These are phyloP conservation scores for Catagonus wagneri DNA, from an alignment of 2,113 vertebrate genomes.

Conservation along the genomic window DNA sequence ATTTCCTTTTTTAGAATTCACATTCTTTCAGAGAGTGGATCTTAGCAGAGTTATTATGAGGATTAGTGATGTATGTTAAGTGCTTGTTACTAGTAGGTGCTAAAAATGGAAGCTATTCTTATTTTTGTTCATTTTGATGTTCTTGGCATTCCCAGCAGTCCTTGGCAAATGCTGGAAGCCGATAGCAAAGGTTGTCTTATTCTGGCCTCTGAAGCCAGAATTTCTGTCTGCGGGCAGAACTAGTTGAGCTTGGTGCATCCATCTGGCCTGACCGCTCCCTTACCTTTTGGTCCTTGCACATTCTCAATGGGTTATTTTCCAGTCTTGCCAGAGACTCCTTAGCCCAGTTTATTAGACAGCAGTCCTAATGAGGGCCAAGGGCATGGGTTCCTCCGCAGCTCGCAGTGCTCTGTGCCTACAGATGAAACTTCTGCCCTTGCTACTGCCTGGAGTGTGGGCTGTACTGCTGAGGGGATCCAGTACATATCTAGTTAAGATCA, in stretches of 20 bases:
- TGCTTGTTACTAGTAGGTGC: background rate
- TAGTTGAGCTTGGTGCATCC: background rate
- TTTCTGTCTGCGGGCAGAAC: background rate
- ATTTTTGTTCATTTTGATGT: constrained; percentile 1
- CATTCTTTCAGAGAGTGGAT: background rate
- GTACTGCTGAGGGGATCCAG: background rate
- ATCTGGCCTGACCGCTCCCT: background rate
- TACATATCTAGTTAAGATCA: background rate
- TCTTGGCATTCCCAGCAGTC: background rate
- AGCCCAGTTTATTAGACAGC: background rate
- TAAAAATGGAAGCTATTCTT: constrained; percentile 25
- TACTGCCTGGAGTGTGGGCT: background rate
- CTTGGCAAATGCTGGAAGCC: background rate
- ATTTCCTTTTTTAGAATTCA: background rate
- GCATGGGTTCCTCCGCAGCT: background rate
- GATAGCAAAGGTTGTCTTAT: background rate
- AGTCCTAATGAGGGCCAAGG: background rate
- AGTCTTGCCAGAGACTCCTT: background rate
- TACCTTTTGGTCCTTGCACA: background rate
- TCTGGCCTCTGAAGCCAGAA: background rate
- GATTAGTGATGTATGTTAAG: background rate
- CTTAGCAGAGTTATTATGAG: background rate
- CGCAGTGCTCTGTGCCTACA: background rate
- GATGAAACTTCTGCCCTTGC: background rate
- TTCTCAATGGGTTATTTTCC: background rate